phyloP scores from a whole-genome alignment of 2,113 vertebrate species.

The Notarius quadriscutis region DNA sequence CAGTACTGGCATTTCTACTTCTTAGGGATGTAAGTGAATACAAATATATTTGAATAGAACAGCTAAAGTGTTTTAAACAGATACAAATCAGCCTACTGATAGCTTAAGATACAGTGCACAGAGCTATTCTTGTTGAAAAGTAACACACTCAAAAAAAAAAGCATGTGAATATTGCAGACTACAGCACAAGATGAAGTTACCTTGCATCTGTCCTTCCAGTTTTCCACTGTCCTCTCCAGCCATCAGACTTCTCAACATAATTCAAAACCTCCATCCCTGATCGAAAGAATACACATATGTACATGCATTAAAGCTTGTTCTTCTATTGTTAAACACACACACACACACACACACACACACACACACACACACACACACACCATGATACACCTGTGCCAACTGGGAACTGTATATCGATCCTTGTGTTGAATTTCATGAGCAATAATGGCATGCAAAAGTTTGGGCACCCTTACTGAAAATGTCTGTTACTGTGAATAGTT shows the following conservation, averaged over 20 bases:
- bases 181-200: constrained; percentile 58
- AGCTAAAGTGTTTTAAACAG: not conserved
- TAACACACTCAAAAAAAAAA: not conserved
- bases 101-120: not conserved
- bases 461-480: too few species aligned
- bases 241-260: constrained; percentile 89
- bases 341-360: not conserved
- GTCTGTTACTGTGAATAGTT: too few species aligned
- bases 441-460: not conserved
- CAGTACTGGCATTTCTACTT: not conserved
- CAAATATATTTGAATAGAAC: not conserved
- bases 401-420: not conserved
- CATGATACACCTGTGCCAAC: not conserved
- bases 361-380: too few species aligned
- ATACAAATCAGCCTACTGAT: not conserved
- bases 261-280: constrained; percentile 93
- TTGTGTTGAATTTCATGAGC: not conserved
- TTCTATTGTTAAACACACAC: not conserved
- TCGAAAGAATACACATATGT: not conserved
- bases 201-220: constrained; percentile 89
- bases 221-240: constrained; percentile 90
- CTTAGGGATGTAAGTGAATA: not conserved
- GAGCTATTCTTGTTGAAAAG: not conserved
- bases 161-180: not conserved
- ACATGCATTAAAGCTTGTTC: constrained; percentile 33